These are phyloP conservation scores for Danio albolineatus DNA, from an alignment of 2,797 vertebrate species.

Conservation along the genomic window DNA sequence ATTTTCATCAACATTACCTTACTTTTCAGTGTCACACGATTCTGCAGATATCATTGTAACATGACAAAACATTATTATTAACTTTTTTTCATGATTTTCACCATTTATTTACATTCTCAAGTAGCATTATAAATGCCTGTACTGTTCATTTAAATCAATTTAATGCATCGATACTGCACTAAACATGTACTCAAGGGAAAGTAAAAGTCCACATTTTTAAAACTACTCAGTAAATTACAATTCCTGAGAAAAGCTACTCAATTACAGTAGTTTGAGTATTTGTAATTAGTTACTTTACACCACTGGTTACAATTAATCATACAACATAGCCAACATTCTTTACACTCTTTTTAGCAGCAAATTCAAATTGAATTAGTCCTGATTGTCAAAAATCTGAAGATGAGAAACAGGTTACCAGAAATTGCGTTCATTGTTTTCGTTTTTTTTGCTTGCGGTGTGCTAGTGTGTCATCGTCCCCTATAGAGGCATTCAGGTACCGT, in stretches of 20 bases:
- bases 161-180: too few relatives aligned
- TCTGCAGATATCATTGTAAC: neutral
- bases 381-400: neutral
- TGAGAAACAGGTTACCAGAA: neutral
- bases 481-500: constrained; percentile 25
- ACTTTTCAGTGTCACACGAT: neutral
- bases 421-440: neutral
- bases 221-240: too few relatives aligned
- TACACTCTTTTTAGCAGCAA: neutral
- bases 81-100: too few relatives aligned
- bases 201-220: too few relatives aligned
- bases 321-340: neutral
- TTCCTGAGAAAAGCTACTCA: too few relatives aligned
- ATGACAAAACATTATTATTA: neutral
- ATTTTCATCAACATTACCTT: neutral
- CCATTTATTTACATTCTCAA: too few relatives aligned
- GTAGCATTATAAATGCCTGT: too few relatives aligned
- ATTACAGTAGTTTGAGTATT: too few relatives aligned
- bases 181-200: too few relatives aligned
- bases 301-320: neutral
- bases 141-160: too few relatives aligned
- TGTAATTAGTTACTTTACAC: too few relatives aligned
- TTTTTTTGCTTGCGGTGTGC: neutral
- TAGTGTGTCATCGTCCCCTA: constrained; percentile 24
- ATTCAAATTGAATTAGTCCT: neutral